Conservation (phyloP, 1,140 invertebrate genomes). For the Proctacanthus coquilletti region DNA sequence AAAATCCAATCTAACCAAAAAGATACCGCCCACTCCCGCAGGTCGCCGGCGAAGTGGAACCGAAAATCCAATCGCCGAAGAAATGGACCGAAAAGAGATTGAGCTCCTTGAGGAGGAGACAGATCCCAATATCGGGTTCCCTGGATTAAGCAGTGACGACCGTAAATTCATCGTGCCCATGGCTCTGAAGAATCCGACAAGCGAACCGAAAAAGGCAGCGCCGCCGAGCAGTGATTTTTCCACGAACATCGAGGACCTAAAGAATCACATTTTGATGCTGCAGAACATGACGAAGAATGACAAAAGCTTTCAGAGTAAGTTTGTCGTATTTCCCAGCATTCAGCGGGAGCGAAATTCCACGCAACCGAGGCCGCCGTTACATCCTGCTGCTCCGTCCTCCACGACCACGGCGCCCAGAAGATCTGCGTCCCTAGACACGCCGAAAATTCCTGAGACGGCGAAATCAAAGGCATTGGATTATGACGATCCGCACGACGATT, state of each 20-base stretch:
- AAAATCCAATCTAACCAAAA: conserved; percentile 21
- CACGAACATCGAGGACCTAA: conserved; percentile 24
- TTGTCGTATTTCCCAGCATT: conserved; percentile 27
- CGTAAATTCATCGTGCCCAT: conserved; percentile 28
- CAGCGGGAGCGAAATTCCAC: conserved; percentile 10
- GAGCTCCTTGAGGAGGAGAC: conserved; percentile 22
- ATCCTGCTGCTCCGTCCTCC: conserved; percentile 4
- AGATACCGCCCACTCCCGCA: conserved; percentile 10
- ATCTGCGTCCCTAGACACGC: not conserved
- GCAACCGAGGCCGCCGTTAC: conserved; percentile 3
- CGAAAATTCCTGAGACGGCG: not conserved
- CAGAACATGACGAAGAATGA: conserved; percentile 27
- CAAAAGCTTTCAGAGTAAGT: conserved; percentile 27
- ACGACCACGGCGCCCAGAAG: conserved; percentile 8
- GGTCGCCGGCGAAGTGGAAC: conserved; percentile 13
- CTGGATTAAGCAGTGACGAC: conserved; percentile 23
- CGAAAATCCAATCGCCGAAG: conserved; percentile 20
- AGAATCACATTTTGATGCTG: conserved; percentile 26
- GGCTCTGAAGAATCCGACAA: conserved; percentile 24
- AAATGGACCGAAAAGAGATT: conserved; percentile 28
- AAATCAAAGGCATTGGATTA: no score
- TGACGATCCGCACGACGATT: no score
- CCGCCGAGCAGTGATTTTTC: conserved; percentile 7
- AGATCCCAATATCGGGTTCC: conserved; percentile 21
- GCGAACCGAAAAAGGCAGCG: conserved; percentile 13